Evolutionary conservation across 2,797 vertebrate species (phyloP).

Genomic region (Sciurus carolinensis): DNA sequence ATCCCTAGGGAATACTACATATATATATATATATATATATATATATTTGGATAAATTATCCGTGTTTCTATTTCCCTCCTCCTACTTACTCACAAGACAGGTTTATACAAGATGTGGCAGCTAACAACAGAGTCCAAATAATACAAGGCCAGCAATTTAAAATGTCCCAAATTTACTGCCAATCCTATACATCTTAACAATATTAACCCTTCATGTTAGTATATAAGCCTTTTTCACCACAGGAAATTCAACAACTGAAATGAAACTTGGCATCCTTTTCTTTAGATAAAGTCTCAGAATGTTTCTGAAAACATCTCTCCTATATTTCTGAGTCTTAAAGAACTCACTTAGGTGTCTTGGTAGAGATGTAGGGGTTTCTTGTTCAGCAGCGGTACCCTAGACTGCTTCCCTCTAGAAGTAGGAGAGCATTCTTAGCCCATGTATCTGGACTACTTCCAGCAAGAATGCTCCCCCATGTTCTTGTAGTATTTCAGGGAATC

Average conservation of each 20-base stretch:
- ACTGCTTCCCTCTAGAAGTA: neutral
- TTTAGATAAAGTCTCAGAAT: neutral
- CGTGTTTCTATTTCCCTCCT: slow-evolving; percentile 44
- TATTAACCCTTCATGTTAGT: neutral
- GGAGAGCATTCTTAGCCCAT: neutral
- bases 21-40: neutral
- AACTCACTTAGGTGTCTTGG: neutral
- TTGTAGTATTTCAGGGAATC: neutral
- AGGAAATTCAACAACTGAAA: neutral
- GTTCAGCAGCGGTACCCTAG: neutral
- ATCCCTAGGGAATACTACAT: neutral
- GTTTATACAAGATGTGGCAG: slow-evolving; percentile 1
- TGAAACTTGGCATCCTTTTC: neutral
- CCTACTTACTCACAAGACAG: slow-evolving; percentile 30
- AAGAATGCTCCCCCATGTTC: neutral
- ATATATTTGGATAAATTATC: slow-evolving; percentile 45
- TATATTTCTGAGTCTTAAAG: neutral
- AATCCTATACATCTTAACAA: neutral
- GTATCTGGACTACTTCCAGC: neutral
- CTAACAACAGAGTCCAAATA: slow-evolving; percentile 41
- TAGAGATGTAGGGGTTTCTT: neutral
- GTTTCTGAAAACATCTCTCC: neutral
- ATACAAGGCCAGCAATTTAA: slow-evolving; percentile 29
- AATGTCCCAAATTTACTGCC: neutral
- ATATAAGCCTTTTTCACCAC: neutral